phyloP scores from a whole-genome alignment of 2,113 vertebrate genomes.

The Mugil cephalus region DNA sequence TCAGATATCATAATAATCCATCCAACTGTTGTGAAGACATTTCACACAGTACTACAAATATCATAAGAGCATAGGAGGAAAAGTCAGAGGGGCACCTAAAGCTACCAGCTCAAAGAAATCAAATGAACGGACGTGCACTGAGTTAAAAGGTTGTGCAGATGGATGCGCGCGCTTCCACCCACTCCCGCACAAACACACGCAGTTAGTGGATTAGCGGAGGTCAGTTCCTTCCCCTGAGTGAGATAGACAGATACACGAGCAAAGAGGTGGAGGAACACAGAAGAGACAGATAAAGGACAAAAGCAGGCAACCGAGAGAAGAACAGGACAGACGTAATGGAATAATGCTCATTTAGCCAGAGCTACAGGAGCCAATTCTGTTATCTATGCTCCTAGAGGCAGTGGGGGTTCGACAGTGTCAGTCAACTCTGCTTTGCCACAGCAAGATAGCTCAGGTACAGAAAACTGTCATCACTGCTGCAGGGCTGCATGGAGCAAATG shows the following conservation, averaged over 20 bases:
- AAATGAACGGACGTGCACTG: slow-evolving; percentile 4
- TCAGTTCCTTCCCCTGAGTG: slow-evolving; percentile 56
- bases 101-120: not conserved
- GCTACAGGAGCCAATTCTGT: slow-evolving; percentile 68
- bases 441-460: slow-evolving; percentile 36
- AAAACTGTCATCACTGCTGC: slow-evolving; percentile 25
- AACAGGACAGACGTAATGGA: slow-evolving; percentile 72
- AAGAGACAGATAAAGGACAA: slow-evolving; percentile 67
- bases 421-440: slow-evolving; percentile 51
- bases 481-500: not conserved
- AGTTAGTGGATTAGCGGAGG: slow-evolving; percentile 43
- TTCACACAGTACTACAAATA: not conserved
- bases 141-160: slow-evolving; percentile 21
- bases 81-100: not conserved
- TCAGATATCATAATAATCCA: not conserved
- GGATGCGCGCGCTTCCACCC: not conserved
- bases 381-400: slow-evolving; percentile 64
- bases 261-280: slow-evolving; percentile 55
- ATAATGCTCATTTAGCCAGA: slow-evolving; percentile 71
- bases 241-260: slow-evolving; percentile 66
- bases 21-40: not conserved
- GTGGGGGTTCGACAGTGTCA: slow-evolving; percentile 39
- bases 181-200: slow-evolving; percentile 17
- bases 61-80: not conserved
- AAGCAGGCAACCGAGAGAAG: slow-evolving; percentile 57